Conservation (phyloP, 2,113 vertebrate species). For the Microtus montanus region DNA sequence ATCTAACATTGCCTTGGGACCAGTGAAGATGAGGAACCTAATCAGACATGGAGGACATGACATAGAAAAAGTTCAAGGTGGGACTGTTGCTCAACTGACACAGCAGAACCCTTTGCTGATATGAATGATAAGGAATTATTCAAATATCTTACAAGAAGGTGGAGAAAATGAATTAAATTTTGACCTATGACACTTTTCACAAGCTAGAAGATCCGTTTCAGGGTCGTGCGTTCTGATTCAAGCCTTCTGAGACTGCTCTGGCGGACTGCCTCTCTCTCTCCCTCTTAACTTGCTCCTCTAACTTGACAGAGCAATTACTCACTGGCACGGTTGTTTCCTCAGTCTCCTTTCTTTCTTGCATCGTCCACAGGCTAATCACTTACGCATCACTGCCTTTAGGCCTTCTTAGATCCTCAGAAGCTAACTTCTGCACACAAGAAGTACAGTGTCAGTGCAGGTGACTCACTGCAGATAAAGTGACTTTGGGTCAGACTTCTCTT, state of each 20-base stretch:
- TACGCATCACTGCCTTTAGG: background rate
- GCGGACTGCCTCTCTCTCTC: background rate
- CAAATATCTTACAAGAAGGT: background rate
- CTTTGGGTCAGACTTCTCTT: constrained; percentile 58
- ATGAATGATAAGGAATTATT: background rate
- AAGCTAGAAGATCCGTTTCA: background rate
- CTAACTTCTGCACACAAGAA: constrained; percentile 19
- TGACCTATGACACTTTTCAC: background rate
- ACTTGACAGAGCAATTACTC: background rate
- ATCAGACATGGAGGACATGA: background rate
- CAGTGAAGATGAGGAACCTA: background rate
- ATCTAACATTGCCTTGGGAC: background rate
- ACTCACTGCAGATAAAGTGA: constrained; percentile 11
- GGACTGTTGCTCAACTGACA: background rate
- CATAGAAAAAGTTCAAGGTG: background rate
- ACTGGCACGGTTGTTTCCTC: background rate
- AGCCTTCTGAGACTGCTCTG: background rate
- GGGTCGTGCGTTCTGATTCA: background rate
- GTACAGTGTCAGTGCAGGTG: background rate
- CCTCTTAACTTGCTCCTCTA: background rate
- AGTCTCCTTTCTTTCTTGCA: background rate
- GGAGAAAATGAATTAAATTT: background rate
- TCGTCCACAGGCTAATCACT: background rate
- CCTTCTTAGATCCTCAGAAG: constrained; percentile 6
- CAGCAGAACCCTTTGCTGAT: background rate